Evolutionary conservation across 1,140 invertebrate species (phyloP).

Genomic region (Muscidifurax raptorellus): DNA sequence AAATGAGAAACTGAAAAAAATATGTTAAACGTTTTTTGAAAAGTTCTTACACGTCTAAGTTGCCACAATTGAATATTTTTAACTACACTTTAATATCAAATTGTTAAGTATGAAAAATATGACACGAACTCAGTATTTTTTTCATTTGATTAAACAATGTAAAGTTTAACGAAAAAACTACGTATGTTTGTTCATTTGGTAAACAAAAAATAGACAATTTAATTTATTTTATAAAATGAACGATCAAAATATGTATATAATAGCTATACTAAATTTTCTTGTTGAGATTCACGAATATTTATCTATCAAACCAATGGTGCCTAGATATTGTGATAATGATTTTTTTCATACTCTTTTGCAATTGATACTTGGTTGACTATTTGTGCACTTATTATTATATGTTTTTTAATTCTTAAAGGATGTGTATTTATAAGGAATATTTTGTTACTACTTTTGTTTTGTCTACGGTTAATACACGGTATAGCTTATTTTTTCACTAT

Average conservation of each 20-base stretch:
- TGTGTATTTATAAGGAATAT: not conserved
- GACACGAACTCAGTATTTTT: conserved; percentile 7
- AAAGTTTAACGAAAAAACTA: not conserved
- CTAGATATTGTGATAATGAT: conserved; percentile 44
- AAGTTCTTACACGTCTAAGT: not conserved
- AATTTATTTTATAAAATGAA: conserved; percentile 25
- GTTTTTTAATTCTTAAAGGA: not conserved
- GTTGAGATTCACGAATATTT: conserved; percentile 12
- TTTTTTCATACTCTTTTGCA: conserved; percentile 7
- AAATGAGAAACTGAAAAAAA: not conserved
- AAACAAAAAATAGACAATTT: conserved; percentile 14
- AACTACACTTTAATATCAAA: not conserved
- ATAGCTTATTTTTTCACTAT: conserved; percentile 1
- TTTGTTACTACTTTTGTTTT: conserved; percentile 29
- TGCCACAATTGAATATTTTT: not conserved
- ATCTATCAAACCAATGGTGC: conserved; percentile 53
- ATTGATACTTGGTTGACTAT: not conserved
- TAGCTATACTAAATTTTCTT: conserved; percentile 9
- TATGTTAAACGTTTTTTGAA: not conserved
- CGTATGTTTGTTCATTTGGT: not conserved
- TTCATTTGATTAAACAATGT: not conserved
- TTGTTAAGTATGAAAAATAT: conserved; percentile 14
- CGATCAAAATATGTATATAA: conserved; percentile 2
- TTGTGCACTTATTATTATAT: not conserved
- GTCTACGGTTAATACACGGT: not conserved